Evolutionary conservation across 2,888 invertebrate species (phyloP).

Genomic region (Eilema sororculum): DNA sequence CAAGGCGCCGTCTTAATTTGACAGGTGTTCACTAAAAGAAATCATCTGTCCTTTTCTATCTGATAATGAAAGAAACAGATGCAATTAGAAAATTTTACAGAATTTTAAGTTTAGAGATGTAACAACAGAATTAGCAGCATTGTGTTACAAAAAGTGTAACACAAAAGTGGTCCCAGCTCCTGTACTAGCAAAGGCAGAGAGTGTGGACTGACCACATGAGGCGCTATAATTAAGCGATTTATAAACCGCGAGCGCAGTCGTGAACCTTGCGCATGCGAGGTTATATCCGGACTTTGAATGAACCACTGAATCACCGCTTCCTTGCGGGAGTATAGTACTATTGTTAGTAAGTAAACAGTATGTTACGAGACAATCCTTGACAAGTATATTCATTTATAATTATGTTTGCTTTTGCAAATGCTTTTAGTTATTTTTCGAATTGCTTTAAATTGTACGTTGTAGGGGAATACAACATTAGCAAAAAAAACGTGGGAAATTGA

Average conservation of each 20-base stretch:
- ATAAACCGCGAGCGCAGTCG: conserved; percentile 59
- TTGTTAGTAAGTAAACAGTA: conserved; percentile 14
- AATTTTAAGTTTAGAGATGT: too few species aligned
- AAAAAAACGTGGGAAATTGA: too few species aligned
- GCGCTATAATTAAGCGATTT: conserved; percentile 66
- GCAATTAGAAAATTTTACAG: too few species aligned
- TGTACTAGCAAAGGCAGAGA: conserved; percentile 18
- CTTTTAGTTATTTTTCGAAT: neutral
- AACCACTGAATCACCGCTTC: conserved; percentile 68
- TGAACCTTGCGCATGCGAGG: conserved; percentile 72
- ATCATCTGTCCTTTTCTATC: too few species aligned
- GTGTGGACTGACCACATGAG: conserved; percentile 39
- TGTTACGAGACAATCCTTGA: neutral
- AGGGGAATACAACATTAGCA: neutral
- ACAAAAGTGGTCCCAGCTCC: conserved; percentile 13
- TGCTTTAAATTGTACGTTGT: neutral
- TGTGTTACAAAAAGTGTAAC: too few species aligned
- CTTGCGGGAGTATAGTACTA: conserved; percentile 38
- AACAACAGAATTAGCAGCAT: too few species aligned
- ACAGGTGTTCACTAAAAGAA: too few species aligned
- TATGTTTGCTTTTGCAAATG: conserved; percentile 1
- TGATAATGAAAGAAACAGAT: too few species aligned
- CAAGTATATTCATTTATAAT: neutral
- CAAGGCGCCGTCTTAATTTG: too few species aligned
- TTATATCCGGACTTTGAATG: conserved; percentile 73